A percentile compares a stretch with the other conserved stretches of the same genome.
phyloP scores from a whole-genome alignment of 2,888 invertebrate genomes.

The Allolobophora icterica region DNA sequence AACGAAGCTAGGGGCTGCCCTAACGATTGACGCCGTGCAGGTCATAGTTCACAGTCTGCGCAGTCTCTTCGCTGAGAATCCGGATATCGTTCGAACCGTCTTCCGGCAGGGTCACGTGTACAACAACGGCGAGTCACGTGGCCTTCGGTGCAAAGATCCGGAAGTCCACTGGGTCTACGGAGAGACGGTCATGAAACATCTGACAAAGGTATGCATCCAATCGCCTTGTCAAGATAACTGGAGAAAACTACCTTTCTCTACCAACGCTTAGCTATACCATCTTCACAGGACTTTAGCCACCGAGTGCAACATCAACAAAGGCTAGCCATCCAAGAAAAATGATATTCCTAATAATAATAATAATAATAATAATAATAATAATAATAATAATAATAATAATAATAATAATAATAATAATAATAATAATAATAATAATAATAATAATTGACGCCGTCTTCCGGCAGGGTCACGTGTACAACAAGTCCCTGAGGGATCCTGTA shows the following conservation, averaged over 20 bases:
- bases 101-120: slow-evolving; percentile 46
- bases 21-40: slow-evolving; percentile 93
- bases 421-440: too few species aligned
- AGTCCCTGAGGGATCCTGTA: too few species aligned
- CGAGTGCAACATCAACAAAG: too few species aligned
- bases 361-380: too few species aligned
- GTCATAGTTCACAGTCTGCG: slow-evolving; percentile 89
- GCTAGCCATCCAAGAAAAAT: too few species aligned
- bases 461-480: slow-evolving; percentile 44
- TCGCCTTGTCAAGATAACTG: background rate
- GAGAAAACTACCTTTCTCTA: too few species aligned
- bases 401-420: too few species aligned
- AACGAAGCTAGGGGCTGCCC: slow-evolving; percentile 84
- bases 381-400: too few species aligned
- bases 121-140: slow-evolving; percentile 40
- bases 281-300: too few species aligned
- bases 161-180: slow-evolving; percentile 61
- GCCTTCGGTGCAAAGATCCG: slow-evolving; percentile 46
- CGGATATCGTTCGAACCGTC: slow-evolving; percentile 73
- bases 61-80: slow-evolving; percentile 83
- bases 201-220: slow-evolving; percentile 52
- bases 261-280: too few species aligned
- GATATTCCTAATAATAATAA: too few species aligned
- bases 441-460: slow-evolving; percentile 41
- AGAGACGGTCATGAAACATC: slow-evolving; percentile 51